phyloP scores from a whole-genome alignment of 2,888 invertebrate species.

The Leucophenga montana region DNA sequence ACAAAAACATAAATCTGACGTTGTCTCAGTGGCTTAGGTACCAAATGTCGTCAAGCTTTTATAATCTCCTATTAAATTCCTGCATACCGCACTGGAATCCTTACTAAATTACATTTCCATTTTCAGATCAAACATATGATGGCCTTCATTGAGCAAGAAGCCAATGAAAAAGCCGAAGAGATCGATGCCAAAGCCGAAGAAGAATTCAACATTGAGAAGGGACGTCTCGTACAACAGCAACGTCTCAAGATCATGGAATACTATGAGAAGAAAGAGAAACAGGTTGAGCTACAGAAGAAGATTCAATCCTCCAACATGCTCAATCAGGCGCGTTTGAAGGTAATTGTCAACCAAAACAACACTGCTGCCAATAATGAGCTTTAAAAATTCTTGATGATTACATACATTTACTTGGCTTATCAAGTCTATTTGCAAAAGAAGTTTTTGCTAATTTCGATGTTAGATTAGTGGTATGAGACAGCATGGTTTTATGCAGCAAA shows the following conservation, averaged over 20 bases:
- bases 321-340: constrained; percentile 95
- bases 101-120: neutral
- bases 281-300: constrained; percentile 98
- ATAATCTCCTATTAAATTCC: constrained; percentile 42
- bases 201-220: constrained; percentile 99
- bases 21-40: neutral
- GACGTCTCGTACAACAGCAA: constrained; percentile 97
- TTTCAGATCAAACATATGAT: constrained; percentile 99
- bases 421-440: no score
- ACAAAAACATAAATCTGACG: neutral
- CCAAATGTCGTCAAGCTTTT: no score
- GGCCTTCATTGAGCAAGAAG: constrained; percentile 99
- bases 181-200: constrained; percentile 99
- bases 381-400: no score
- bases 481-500: no score
- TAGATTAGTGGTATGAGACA: no score
- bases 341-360: no score
- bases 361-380: no score
- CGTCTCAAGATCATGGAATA: constrained; percentile 99
- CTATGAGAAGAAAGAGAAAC: constrained; percentile 99
- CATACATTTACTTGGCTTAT: no score
- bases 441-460: no score
- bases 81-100: neutral
- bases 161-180: constrained; percentile 99
- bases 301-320: constrained; percentile 99